phyloP scores from a whole-genome alignment of 2,113 vertebrate genomes.

The Clarias gariepinus region DNA sequence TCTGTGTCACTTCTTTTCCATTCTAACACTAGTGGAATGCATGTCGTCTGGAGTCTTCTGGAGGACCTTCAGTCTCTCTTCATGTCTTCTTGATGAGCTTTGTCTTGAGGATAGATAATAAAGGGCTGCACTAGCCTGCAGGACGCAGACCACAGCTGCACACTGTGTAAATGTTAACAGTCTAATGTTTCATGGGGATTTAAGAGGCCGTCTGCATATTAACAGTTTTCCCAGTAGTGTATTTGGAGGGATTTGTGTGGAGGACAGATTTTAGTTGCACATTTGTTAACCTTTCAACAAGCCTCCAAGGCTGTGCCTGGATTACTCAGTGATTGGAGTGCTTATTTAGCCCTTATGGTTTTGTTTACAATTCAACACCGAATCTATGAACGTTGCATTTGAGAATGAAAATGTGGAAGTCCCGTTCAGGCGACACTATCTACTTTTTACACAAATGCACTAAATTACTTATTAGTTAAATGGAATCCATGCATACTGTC shows the following conservation, averaged over 20 bases:
- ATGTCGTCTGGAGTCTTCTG: background rate
- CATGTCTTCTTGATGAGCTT: constrained; percentile 15
- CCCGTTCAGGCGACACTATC: background rate
- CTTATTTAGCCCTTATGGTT: background rate
- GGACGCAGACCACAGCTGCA: constrained; percentile 53
- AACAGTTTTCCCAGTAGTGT: constrained; percentile 10
- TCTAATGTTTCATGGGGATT: constrained; percentile 52
- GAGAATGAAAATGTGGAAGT: background rate
- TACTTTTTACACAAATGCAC: background rate
- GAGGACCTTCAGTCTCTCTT: background rate
- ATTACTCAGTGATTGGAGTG: background rate
- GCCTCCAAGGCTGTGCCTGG: background rate
- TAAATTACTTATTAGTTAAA: background rate
- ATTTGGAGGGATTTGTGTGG: background rate
- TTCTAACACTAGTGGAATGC: background rate
- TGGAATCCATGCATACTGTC: background rate
- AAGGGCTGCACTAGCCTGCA: constrained; percentile 3
- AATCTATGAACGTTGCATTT: background rate
- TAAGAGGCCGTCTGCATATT: constrained; percentile 42
- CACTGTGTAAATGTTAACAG: constrained; percentile 49
- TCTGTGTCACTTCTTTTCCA: background rate
- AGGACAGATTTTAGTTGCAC: background rate
- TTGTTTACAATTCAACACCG: background rate
- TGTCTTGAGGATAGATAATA: background rate
- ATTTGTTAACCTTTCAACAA: background rate